Evolutionary conservation across 2,888 invertebrate species (phyloP).

Genomic region (Netelia inedita): DNA sequence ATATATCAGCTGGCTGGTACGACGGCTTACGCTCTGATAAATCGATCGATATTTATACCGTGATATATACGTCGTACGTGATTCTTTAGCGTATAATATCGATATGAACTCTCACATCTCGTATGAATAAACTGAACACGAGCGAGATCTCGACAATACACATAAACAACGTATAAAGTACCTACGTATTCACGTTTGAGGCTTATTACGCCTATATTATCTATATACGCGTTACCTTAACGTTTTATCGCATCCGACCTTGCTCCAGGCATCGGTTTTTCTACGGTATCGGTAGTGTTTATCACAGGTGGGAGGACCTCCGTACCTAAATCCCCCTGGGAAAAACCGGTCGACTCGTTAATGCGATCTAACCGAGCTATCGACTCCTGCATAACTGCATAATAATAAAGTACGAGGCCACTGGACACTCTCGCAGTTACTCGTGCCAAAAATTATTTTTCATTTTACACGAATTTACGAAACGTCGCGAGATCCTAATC

Average conservation of each 20-base stretch:
- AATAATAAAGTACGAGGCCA: background rate
- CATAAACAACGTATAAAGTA: too few relatives aligned
- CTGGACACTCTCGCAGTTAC: background rate
- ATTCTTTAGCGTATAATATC: background rate
- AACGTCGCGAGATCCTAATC: too few relatives aligned
- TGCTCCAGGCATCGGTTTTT: background rate
- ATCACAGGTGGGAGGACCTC: background rate
- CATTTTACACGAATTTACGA: too few relatives aligned
- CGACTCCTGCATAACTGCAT: too few relatives aligned
- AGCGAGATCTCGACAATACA: background rate
- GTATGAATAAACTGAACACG: background rate
- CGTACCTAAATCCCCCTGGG: background rate
- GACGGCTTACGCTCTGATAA: slow-evolving; percentile 18
- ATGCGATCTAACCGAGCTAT: background rate
- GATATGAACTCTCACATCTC: background rate
- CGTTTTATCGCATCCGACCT: background rate
- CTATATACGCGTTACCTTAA: background rate
- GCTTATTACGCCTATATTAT: background rate
- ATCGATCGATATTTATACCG: slow-evolving; percentile 15
- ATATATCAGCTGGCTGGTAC: background rate
- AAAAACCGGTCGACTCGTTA: background rate
- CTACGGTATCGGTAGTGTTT: background rate
- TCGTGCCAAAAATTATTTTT: background rate
- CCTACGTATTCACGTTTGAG: too few relatives aligned
- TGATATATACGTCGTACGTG: background rate